phyloP scores from a whole-genome alignment of 2,888 invertebrate species.

The Stenoptilia bipunctidactyla region DNA sequence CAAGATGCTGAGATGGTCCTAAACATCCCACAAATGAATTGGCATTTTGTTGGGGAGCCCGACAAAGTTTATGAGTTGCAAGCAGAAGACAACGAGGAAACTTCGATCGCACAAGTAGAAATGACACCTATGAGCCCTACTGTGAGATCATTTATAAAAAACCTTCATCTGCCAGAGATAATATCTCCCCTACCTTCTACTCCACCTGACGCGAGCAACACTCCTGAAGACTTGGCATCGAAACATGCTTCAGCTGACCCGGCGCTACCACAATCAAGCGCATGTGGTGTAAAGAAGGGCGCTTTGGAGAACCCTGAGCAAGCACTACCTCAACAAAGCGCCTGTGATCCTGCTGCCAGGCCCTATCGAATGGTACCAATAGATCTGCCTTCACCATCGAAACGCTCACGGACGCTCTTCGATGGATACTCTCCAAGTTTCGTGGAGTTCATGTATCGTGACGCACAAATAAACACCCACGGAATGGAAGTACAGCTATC shows the following conservation, averaged over 20 bases:
- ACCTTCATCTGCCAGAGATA: background rate
- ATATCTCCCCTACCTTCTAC: no score
- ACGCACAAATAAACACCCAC: background rate
- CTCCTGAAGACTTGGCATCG: background rate
- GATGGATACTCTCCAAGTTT: constrained; percentile 1
- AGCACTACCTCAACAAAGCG: no score
- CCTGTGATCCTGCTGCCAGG: background rate
- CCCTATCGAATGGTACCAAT: constrained; percentile 1
- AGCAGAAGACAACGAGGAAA: constrained; percentile 1
- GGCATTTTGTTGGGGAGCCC: constrained; percentile 1
- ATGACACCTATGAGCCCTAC: background rate
- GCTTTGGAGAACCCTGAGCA: background rate
- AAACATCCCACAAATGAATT: constrained; percentile 2
- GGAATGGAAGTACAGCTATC: background rate
- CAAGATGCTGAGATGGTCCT: constrained; percentile 1
- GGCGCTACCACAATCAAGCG: no score
- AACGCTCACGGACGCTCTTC: background rate
- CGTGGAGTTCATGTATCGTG: constrained; percentile 1
- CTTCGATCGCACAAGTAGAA: background rate
- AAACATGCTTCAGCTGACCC: no score
- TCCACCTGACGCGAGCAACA: no score
- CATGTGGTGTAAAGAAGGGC: no score
- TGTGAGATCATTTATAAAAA: no score
- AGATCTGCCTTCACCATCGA: background rate
- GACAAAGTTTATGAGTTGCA: background rate